Evolutionary conservation across 30 jellyfish, hydroid and myxozoan species (phyloP).

Genomic region (Chrysaora quinquecirrha): DNA sequence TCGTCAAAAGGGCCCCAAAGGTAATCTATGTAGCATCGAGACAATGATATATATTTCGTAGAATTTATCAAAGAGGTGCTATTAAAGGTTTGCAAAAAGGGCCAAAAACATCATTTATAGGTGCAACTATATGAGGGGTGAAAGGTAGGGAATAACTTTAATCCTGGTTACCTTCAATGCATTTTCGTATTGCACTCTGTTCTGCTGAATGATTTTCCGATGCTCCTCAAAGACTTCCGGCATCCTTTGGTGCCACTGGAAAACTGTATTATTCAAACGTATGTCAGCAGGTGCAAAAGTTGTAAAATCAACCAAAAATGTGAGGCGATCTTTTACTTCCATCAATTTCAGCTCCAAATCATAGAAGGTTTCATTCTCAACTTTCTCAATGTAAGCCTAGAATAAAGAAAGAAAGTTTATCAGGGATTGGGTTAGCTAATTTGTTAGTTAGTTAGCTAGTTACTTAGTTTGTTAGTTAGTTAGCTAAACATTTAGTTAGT

Average conservation of each 20-base stretch:
- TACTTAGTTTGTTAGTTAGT: no score
- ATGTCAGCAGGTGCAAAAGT: constrained; percentile 96
- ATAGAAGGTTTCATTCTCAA: constrained; percentile 83
- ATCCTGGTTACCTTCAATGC: constrained; percentile 56
- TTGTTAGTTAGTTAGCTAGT: no score
- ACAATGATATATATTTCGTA: no score
- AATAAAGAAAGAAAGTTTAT: not conserved
- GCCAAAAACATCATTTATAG: no score
- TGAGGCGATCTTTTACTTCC: constrained; percentile 79
- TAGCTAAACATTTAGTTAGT: no score
- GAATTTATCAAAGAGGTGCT: no score
- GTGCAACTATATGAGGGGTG: no score
- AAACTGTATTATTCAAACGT: constrained; percentile 83
- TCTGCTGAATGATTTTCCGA: constrained; percentile 78
- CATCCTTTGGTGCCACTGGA: constrained; percentile 99
- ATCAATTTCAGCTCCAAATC: constrained; percentile 77
- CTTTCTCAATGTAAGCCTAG: constrained; percentile 79
- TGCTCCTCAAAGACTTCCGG: constrained; percentile 98
- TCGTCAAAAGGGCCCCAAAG: no score
- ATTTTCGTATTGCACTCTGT: constrained; percentile 85
- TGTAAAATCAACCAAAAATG: constrained; percentile 85
- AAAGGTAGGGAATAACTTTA: not conserved
- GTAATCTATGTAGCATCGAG: no score
- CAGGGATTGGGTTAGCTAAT: no score
- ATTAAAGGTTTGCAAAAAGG: no score